These are phyloP conservation scores for Festucalex cinctus DNA, from an alignment of 2,113 vertebrate species.

Conservation along the genomic window DNA sequence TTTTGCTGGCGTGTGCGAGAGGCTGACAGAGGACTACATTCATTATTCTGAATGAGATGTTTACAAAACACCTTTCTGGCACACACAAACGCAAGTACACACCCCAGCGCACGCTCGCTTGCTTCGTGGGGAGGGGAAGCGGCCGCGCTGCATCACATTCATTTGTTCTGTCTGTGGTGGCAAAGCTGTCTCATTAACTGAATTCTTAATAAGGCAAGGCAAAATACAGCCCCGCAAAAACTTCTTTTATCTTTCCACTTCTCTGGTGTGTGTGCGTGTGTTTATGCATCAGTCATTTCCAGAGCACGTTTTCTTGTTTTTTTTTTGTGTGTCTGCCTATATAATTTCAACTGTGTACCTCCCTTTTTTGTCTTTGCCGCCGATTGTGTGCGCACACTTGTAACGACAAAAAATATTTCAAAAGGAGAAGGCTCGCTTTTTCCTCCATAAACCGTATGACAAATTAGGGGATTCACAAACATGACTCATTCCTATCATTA, in stretches of 20 bases:
- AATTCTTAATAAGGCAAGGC: conserved; percentile 68
- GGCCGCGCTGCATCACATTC: conserved; percentile 57
- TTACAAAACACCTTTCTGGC: conserved; percentile 75
- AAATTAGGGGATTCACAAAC: conserved; percentile 73
- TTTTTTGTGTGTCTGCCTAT: conserved; percentile 43
- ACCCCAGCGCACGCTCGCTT: conserved; percentile 40
- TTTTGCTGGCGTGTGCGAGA: conserved; percentile 18
- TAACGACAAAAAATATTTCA: conserved; percentile 44
- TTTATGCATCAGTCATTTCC: conserved; percentile 44
- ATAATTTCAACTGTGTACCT: conserved; percentile 30
- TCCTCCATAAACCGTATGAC: conserved; percentile 67
- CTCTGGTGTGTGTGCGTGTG: conserved; percentile 11
- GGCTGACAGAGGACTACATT: conserved; percentile 70
- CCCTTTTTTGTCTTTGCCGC: conserved; percentile 24
- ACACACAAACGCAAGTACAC: conserved; percentile 39
- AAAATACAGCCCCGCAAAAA: conserved; percentile 58
- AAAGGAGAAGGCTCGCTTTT: conserved; percentile 48
- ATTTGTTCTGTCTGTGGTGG: conserved; percentile 70
- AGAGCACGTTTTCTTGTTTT: conserved; percentile 30
- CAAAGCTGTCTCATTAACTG: conserved; percentile 76
- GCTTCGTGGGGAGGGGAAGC: conserved; percentile 43
- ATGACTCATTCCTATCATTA: conserved; percentile 73
- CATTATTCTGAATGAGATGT: conserved; percentile 77
- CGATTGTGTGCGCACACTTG: conserved; percentile 36
- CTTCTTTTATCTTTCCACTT: conserved; percentile 60